Percentiles rank a stretch among this genome's conserved stretches.
Conservation (phyloP, 2,113 vertebrate genomes). For the Uria aalge region DNA sequence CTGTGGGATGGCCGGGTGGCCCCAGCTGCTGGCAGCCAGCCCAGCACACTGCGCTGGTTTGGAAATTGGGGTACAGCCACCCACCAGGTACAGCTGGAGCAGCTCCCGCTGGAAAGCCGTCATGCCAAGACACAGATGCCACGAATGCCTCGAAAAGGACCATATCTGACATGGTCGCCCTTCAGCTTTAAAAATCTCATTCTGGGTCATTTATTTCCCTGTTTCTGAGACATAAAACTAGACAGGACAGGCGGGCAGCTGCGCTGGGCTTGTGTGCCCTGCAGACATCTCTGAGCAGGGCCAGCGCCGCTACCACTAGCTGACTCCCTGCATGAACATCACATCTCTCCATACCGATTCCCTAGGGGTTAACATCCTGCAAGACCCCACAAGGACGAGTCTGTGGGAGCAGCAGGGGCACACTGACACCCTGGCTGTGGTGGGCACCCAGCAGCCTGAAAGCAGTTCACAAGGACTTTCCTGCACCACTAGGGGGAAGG, state of each 20-base stretch:
- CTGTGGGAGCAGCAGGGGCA: neutral
- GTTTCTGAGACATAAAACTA: neutral
- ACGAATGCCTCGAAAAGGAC: neutral
- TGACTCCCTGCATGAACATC: neutral
- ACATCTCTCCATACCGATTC: neutral
- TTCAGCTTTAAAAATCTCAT: neutral
- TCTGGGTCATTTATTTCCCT: neutral
- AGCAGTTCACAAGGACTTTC: neutral
- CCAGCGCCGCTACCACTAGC: neutral
- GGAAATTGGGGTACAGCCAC: neutral
- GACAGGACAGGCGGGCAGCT: neutral
- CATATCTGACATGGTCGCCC: accelerated
- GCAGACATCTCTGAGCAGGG: neutral
- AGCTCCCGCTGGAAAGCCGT: accelerated
- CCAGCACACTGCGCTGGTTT: neutral
- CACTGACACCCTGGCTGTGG: neutral
- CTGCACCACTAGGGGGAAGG: accelerated
- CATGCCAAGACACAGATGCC: neutral
- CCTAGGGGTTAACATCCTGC: neutral
- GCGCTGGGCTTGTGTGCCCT: neutral
- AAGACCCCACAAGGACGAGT: neutral
- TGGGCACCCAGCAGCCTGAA: neutral
- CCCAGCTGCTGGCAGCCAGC: neutral
- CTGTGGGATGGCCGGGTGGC: neutral
- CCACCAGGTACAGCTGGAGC: neutral